Evolutionary conservation across 2,113 vertebrate species (phyloP).

Genomic region (Anguilla japonica): DNA sequence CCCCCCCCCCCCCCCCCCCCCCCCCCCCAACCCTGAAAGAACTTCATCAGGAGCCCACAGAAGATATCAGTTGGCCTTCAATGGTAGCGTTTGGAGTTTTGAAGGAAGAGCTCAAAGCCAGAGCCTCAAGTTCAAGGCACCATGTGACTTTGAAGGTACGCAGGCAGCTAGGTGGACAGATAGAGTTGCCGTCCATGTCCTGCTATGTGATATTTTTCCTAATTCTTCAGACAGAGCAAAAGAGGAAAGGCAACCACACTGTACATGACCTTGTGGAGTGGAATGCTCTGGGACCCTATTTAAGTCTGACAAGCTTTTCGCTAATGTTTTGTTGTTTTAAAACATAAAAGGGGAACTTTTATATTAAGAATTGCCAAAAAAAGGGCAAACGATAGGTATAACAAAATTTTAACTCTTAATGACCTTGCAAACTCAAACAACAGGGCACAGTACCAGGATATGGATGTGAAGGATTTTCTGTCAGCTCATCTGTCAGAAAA

Average conservation of each 20-base stretch:
- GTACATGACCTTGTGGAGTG: no score
- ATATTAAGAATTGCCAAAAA: not conserved
- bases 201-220: not conserved
- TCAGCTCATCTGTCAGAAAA: no score
- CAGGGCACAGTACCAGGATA: no score
- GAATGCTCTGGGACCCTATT: no score
- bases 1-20: no score
- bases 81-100: conserved; percentile 50
- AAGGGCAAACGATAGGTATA: no score
- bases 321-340: no score
- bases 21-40: not conserved
- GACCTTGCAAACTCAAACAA: no score
- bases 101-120: conserved; percentile 45
- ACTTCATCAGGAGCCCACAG: conserved; percentile 24
- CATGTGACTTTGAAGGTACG: conserved; percentile 17
- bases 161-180: not conserved
- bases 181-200: not conserved
- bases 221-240: not conserved
- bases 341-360: not conserved
- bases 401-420: no score
- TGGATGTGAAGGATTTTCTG: no score
- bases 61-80: conserved; percentile 33
- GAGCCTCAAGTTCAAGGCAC: conserved; percentile 11
- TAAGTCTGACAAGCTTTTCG: no score
- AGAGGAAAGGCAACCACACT: no score